phyloP scores from a whole-genome alignment of 1,140 invertebrate genomes.

The Pogonognathellus flavescens region DNA sequence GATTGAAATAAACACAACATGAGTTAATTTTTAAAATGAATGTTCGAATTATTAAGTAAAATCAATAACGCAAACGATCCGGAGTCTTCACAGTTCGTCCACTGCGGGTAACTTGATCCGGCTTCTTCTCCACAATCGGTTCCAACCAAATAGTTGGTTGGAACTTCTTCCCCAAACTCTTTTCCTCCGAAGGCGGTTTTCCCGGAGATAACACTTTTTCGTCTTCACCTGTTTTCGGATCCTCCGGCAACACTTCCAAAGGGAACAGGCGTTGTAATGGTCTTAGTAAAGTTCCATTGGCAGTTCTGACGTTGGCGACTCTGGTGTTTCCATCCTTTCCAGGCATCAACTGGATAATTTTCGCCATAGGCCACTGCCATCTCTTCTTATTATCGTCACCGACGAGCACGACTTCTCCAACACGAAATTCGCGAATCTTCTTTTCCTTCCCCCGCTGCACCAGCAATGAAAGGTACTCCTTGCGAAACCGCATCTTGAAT shows the following conservation, averaged over 20 bases:
- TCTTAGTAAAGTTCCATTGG: not conserved
- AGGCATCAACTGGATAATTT: constrained; percentile 29
- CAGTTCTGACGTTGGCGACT: constrained; percentile 33
- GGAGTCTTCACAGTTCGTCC: no score
- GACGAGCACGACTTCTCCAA: constrained; percentile 42
- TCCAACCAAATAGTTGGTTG: no score
- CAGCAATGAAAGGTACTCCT: not conserved
- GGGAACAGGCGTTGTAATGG: constrained; percentile 62
- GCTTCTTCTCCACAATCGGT: no score
- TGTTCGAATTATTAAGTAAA: no score
- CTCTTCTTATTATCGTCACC: constrained; percentile 54
- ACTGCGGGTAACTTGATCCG: no score
- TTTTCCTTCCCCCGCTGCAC: not conserved
- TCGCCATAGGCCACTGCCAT: constrained; percentile 57
- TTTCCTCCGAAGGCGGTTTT: no score
- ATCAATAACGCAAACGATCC: no score
- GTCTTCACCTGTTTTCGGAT: not conserved
- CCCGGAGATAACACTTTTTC: no score
- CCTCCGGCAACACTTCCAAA: constrained; percentile 50
- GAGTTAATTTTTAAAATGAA: no score
- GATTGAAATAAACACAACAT: no score
- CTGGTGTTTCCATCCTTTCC: constrained; percentile 55
- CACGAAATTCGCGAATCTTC: not conserved
- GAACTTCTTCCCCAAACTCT: no score
- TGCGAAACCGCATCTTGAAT: not conserved